These are phyloP conservation scores for Nasonia vitripennis DNA, from an alignment of 1,140 invertebrate genomes.

Conservation along the genomic window DNA sequence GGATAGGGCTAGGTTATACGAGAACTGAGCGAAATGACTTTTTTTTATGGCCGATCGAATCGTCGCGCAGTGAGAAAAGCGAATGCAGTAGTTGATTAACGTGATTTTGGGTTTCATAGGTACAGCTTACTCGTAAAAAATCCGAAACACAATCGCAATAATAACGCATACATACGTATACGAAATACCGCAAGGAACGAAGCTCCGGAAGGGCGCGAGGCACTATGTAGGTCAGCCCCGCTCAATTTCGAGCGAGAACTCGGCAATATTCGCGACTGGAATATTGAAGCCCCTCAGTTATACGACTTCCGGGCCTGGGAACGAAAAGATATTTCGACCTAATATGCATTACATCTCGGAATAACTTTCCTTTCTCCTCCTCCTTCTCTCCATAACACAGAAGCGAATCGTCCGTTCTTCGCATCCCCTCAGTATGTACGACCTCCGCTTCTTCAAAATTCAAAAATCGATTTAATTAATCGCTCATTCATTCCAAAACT, in stretches of 20 bases:
- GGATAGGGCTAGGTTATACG: too few relatives aligned
- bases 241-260: neutral
- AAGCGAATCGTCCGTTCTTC: too few relatives aligned
- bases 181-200: neutral
- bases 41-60: neutral
- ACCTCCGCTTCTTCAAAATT: too few relatives aligned
- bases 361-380: neutral
- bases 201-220: neutral
- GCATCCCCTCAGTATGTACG: too few relatives aligned
- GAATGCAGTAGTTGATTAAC: too few relatives aligned
- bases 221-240: neutral
- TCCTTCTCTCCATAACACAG: neutral
- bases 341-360: neutral
- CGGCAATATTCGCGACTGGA: neutral
- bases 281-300: neutral
- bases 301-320: neutral
- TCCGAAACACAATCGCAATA: too few relatives aligned
- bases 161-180: neutral
- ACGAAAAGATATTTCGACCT: constrained; percentile 1
- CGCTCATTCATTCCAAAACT: neutral
- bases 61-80: too few relatives aligned
- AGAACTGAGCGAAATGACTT: neutral
- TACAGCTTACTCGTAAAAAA: too few relatives aligned
- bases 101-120: too few relatives aligned
- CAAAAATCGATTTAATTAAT: neutral